Percentiles rank a stretch among this genome's conserved stretches.
phyloP scores from a whole-genome alignment of 2,113 vertebrate genomes.

The Rhipidura dahli region DNA sequence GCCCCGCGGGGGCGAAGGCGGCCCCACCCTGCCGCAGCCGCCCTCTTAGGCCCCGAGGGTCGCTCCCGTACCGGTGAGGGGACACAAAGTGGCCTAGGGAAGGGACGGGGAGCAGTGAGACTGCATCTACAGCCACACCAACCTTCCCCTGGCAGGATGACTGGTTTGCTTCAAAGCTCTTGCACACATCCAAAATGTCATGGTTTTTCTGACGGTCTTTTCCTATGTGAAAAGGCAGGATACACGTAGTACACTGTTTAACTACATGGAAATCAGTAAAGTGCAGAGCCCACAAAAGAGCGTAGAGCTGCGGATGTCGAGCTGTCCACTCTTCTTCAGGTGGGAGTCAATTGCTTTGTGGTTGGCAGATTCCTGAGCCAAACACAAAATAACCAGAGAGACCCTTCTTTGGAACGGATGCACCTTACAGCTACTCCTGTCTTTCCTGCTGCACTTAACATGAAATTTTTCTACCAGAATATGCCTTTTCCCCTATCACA shows the following conservation, averaged over 20 bases:
- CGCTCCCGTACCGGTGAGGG: accelerated
- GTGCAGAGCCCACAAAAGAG: background rate
- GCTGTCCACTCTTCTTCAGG: background rate
- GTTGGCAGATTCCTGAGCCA: background rate
- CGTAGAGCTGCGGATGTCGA: accelerated
- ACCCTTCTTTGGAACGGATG: background rate
- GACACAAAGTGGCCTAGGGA: background rate
- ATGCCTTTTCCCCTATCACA: background rate
- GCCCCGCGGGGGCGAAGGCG: accelerated
- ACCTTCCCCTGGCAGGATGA: background rate
- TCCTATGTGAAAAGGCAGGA: background rate
- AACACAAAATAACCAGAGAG: background rate
- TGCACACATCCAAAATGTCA: background rate
- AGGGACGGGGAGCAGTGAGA: accelerated
- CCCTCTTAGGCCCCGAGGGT: accelerated
- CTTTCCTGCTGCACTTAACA: background rate
- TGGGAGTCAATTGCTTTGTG: background rate
- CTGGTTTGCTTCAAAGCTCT: background rate
- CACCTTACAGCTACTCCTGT: background rate
- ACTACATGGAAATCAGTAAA: background rate
- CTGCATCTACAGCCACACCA: background rate
- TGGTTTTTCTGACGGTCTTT: background rate
- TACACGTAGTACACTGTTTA: background rate
- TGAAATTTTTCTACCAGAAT: background rate
- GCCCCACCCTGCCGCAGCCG: background rate